These are phyloP conservation scores for Haemorhous mexicanus DNA, from an alignment of 2,113 vertebrate species.

Conservation along the genomic window DNA sequence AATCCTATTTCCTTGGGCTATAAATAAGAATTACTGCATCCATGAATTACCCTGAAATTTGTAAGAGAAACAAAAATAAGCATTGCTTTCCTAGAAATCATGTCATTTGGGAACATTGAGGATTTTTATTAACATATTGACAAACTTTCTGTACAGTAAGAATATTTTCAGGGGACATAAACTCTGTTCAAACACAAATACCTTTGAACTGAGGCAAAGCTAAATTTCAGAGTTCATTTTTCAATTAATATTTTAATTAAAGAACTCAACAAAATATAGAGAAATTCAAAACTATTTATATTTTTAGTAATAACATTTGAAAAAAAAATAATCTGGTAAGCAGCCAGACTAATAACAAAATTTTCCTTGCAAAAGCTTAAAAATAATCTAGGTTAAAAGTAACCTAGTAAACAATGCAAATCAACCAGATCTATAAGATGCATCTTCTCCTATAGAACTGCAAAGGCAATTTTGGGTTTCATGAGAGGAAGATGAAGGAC, in stretches of 20 bases:
- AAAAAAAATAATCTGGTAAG: not conserved
- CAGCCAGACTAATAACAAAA: too few species aligned
- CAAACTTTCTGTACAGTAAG: not conserved
- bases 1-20: not conserved
- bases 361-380: too few species aligned
- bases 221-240: not conserved
- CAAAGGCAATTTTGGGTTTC: not conserved
- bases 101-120: not conserved
- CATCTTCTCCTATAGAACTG: not conserved
- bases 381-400: not conserved
- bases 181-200: not conserved
- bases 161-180: not conserved
- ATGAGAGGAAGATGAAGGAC: not conserved
- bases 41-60: not conserved
- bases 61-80: not conserved
- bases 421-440: not conserved
- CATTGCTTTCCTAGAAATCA: not conserved
- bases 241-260: not conserved
- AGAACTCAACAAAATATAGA: not conserved
- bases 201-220: not conserved
- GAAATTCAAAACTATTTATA: not conserved
- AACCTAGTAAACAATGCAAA: not conserved
- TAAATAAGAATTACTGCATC: not conserved
- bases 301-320: not conserved
- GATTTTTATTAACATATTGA: not conserved